These are phyloP conservation scores for Zosterops pallidus DNA, from an alignment of 2,113 vertebrate genomes.

Conservation along the genomic window DNA sequence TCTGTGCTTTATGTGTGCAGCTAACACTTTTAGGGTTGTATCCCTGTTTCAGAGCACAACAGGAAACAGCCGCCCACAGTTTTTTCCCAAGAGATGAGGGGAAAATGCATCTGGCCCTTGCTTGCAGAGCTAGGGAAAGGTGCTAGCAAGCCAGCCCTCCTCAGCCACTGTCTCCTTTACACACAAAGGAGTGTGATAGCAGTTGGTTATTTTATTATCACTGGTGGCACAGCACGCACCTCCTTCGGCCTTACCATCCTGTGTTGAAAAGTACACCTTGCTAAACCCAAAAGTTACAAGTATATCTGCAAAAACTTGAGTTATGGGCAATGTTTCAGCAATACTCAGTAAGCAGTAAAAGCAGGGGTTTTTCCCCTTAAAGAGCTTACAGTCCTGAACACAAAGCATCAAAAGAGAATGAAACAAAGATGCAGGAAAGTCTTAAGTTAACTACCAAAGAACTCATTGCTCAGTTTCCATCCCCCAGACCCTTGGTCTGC, in stretches of 20 bases:
- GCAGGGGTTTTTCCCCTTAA: neutral
- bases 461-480: neutral
- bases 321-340: neutral
- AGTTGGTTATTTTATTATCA: neutral
- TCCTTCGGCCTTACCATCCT: neutral
- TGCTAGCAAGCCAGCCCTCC: neutral
- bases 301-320: neutral
- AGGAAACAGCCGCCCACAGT: neutral
- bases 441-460: neutral
- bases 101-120: neutral
- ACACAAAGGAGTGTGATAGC: neutral
- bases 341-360: neutral
- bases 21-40: neutral
- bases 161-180: neutral
- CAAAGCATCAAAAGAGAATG: neutral
- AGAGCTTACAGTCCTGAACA: neutral
- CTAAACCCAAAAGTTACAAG: neutral
- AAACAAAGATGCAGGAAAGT: neutral
- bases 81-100: neutral
- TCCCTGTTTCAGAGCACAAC: neutral
- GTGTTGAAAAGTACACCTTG: neutral
- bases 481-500: neutral
- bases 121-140: neutral
- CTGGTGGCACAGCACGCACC: accelerated
- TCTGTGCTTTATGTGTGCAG: neutral